These are phyloP conservation scores for Saccostrea glomerata DNA, from an alignment of 1,140 invertebrate species.

Conservation along the genomic window DNA sequence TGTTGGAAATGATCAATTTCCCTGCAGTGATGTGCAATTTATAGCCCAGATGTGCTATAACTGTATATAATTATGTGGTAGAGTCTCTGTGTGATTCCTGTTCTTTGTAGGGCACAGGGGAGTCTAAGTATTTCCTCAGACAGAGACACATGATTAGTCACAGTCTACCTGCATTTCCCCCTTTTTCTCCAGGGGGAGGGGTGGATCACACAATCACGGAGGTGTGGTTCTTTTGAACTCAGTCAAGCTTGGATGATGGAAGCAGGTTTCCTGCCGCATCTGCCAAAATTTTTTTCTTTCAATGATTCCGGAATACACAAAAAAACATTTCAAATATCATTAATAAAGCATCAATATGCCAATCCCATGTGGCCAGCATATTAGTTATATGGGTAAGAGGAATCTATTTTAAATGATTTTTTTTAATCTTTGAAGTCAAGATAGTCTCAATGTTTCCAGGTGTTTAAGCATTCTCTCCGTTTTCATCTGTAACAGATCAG, in stretches of 20 bases:
- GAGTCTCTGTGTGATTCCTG: not conserved
- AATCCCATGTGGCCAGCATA: constrained; percentile 4
- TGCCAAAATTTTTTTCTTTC: not conserved
- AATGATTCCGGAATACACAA: constrained; percentile 9
- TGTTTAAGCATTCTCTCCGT: not conserved
- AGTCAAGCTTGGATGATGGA: constrained; percentile 9
- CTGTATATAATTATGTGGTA: constrained; percentile 23
- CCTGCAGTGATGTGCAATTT: constrained; percentile 22
- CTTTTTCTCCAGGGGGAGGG: not conserved
- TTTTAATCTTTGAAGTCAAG: not conserved
- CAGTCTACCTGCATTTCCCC: not conserved
- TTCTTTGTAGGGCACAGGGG: constrained; percentile 13
- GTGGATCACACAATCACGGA: not conserved
- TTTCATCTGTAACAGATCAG: not conserved
- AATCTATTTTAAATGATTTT: not conserved
- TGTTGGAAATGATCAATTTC: not conserved
- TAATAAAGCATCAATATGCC: not conserved
- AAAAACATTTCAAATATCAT: not conserved
- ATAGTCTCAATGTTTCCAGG: not conserved
- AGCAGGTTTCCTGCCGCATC: not conserved
- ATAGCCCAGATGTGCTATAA: constrained; percentile 33
- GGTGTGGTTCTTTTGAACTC: constrained; percentile 18
- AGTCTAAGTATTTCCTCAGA: constrained; percentile 27
- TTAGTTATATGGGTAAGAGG: not conserved
- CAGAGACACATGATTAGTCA: not conserved